Evolutionary conservation across 1,140 invertebrate genomes (phyloP), one percentile per base, ranked within the genome.

Genomic region (Drosophila nebulosa): DNA sequence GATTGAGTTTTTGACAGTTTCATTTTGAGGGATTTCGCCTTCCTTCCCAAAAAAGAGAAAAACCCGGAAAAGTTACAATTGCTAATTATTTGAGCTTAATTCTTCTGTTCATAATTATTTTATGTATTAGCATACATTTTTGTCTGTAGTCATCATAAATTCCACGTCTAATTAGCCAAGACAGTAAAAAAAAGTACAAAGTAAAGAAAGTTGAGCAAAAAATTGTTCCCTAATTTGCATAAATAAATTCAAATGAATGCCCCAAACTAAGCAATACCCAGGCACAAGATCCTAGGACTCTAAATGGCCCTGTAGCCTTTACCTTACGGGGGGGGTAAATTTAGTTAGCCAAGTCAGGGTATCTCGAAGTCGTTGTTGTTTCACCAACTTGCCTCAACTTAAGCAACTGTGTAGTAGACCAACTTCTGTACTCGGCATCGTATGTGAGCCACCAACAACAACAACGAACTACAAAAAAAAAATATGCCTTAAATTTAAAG

Each of bases 1-100:
- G 78, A 85, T 85, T 86, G 80, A 78, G 81, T 85, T 85, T 81
- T 75, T 57, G 36, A 55, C 67, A 71, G 69, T 77, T 70, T 42
- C 12, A 10, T n/a, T 65, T 53, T 58, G 14, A 53, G 53, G 53
- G 61, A 65, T 42, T 69, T 30, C n/a, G n/a, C 59, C 12, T 3
- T 32, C 10, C 30, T 4, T 10, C 10, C 10, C n/a, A 1, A 22
- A 21, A 61, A 30, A 14, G 16, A 26, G 12, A 51, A 39, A 61
- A 74, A 84, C 72, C 68, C 76, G 72, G 46, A 60, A 76, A 74
- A 76, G 65, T 84, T 84, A 73, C n/a, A 42, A 53, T 18, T 71
- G 59, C 79, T 80, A 75, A 85, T 85, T 76, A 73, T 71, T 67
- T 67, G 62, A 74, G 71, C 63, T 46, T 21, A 21, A 46, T 46